Conservation (phyloP, 1,140 invertebrate genomes). For the Capitella teleta region DNA sequence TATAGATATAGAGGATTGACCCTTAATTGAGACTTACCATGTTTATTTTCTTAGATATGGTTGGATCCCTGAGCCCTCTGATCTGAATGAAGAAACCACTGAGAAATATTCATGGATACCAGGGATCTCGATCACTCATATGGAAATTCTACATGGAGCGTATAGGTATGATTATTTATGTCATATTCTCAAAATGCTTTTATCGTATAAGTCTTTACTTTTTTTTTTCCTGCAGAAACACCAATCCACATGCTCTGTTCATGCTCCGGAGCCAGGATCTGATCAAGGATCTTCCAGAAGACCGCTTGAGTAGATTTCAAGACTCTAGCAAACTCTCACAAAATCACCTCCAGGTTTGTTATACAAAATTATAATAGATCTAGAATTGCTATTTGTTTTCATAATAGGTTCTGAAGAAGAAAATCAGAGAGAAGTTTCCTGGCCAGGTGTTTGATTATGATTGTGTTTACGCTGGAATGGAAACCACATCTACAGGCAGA, state of each 20-base stretch:
- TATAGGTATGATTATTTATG: conserved; percentile 15
- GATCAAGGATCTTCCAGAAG: conserved; percentile 21
- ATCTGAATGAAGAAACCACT: conserved; percentile 23
- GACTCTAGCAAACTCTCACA: conserved; percentile 18
- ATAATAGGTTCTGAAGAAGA: conserved; percentile 23
- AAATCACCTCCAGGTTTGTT: neutral
- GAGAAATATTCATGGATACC: conserved; percentile 32
- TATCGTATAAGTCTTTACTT: too few relatives aligned
- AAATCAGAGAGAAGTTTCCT: conserved; percentile 21
- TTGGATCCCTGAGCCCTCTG: conserved; percentile 28
- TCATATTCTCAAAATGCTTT: neutral
- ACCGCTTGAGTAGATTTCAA: conserved; percentile 22
- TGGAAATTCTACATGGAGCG: conserved; percentile 39
- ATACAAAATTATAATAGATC: neutral
- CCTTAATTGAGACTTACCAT: too few relatives aligned
- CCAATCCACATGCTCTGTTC: conserved; percentile 35
- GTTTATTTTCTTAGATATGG: conserved; percentile 16
- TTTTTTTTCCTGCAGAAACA: conserved; percentile 17
- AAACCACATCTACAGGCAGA: conserved; percentile 17
- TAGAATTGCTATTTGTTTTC: neutral
- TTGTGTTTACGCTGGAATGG: conserved; percentile 18
- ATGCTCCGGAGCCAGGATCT: conserved; percentile 23
- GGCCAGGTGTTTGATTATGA: conserved; percentile 23
- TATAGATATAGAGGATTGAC: too few relatives aligned
- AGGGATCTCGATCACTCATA: conserved; percentile 36